Conservation (phyloP, 2,113 vertebrate genomes). For the Microcebus griseorufus region DNA sequence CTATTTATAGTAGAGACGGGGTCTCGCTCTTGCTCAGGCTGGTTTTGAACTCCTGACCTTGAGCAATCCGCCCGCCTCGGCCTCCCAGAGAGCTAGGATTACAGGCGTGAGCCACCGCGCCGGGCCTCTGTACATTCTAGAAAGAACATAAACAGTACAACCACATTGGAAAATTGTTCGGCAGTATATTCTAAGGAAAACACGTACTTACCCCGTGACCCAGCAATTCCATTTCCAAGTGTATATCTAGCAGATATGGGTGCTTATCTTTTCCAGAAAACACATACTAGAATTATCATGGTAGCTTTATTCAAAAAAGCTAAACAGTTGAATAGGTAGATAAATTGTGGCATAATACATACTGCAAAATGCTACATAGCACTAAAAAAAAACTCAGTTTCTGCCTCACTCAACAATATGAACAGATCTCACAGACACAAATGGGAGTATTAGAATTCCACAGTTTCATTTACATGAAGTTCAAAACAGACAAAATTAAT, state of each 20-base stretch:
- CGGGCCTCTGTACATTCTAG: neutral
- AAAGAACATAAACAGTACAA: neutral
- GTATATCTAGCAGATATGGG: neutral
- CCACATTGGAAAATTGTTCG: neutral
- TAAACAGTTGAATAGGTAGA: neutral
- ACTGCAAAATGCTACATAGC: neutral
- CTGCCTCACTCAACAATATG: neutral
- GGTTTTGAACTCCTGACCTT: too few relatives aligned
- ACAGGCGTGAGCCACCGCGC: too few relatives aligned
- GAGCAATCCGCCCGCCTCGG: too few relatives aligned
- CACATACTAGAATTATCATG: neutral
- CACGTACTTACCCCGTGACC: too few relatives aligned
- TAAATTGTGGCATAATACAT: neutral
- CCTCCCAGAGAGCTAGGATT: too few relatives aligned
- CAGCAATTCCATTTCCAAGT: neutral
- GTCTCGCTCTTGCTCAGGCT: too few relatives aligned
- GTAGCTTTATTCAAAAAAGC: neutral
- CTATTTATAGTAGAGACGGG: too few relatives aligned
- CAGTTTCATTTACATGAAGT: neutral
- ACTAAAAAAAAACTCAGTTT: neutral
- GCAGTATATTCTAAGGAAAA: neutral
- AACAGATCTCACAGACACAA: neutral
- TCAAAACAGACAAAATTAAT: neutral
- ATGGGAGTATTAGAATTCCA: neutral
- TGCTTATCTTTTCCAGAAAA: neutral